Evolutionary conservation across 2,113 vertebrate species (phyloP), one percentile per base, ranked within the genome.

Genomic region (Lampris incognitus): DNA sequence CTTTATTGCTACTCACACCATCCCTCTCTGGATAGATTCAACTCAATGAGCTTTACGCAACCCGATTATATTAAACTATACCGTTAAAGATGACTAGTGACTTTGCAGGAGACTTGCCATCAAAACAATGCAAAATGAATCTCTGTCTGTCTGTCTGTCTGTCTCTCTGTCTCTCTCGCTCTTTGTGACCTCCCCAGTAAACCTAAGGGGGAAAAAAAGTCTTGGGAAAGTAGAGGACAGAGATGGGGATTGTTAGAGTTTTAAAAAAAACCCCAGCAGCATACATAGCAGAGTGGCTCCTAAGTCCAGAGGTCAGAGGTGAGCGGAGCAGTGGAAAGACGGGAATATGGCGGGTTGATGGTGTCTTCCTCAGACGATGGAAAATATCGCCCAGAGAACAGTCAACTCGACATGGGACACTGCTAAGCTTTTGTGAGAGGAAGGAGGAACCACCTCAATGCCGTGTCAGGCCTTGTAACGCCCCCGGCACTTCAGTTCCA

Each of bases 291-390:
- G 65, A 50, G 44, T 10, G 38, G 41, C 52, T 72, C 51, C 61
- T 49, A 10, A 66, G 40, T 58, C 54, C 55, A 70, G 3, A 73
- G 74, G 82, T 80, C 72, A 76, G 52, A 59, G 78, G 78, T 85
- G 40, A 65, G 57, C 51, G 63, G 37, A 60, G 57, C 55, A 41
- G 54, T 0, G 2, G 59, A 24, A 9, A 0, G n/a, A 66, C 60
- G n/a, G 39, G 3, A 63, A 9, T 9, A 40, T 11, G 39, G 24
- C 62, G 36, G 65, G 50, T 48, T 3, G 5, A 41, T 40, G 1
- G 52, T 46, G 65, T 71, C 38, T 77, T n/a, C 55, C 55, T 46
- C 42, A 44, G 13, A 36, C 54, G 59, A 58, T 41, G n/a, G 44
- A 52, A 48, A 38, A 24, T 3, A 44, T 11, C 3, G 3, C 38